Base-by-base conservation (phyloP, 2,113 vertebrate genomes). In the Syrrhaptes paradoxus region DNA sequence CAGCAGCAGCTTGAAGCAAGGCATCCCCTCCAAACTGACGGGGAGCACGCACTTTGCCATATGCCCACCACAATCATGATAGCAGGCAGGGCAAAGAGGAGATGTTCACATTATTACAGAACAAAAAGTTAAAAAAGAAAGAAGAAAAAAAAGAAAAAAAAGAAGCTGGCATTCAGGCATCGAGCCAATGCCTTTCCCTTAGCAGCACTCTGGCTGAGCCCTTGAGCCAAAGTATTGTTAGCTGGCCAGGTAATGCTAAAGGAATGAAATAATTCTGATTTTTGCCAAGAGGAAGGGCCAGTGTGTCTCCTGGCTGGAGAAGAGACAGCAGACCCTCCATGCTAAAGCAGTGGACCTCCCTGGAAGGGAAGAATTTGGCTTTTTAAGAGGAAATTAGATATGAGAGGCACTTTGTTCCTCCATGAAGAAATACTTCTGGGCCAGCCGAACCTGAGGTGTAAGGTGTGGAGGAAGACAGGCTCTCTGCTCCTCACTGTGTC, bases 191-290 rank as follows among this genome's bases (percentile, higher is more conserved):
- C 54, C 66, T 92, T 76, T 86, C 63, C 82, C 63, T 36, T 34
- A 19, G 62, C 22, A 73, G 51, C 59, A 91, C 18, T 68, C 49
- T 28, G 13, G 13, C 31, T 88, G 48, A 41, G 49, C n/a, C 45
- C 36, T 57, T 25, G 11, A 86, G 86, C n/a, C 79, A 86, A 86
- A 36, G 59, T 41, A 83, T 90, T 88, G 79, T 85, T 90, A 87
- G 24, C 55, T 55, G 48, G 75, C 67, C 63, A 86, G n/a, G 83
- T 86, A 90, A 86, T 25, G 34, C 67, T 74, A 59, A 92, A 80
- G 34, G 59, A 88, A 66, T 80, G 22, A 94, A 83, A 91, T 84
- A 0, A 86, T 71, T 81, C 49, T 22, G 17, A 49, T 25, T 88
- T 62, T 86, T 90, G 67, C 59, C 52, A 90, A 80, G 48, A 88